These are phyloP conservation scores for Melanostigma gelatinosum DNA, from an alignment of 2,113 vertebrate species.

Conservation along the genomic window DNA sequence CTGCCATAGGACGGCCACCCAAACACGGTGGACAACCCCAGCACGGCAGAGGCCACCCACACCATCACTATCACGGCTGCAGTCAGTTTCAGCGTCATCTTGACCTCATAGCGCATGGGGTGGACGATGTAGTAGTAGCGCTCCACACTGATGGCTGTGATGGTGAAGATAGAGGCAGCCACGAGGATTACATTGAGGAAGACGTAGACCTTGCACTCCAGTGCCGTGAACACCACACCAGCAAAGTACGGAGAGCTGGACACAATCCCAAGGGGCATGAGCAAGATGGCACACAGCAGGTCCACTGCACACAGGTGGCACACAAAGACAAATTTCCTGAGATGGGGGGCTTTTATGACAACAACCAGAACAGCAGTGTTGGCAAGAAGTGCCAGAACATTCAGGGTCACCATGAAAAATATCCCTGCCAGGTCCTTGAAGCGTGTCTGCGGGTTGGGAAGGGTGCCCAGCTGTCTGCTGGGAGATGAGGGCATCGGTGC, in stretches of 20 bases:
- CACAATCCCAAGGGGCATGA: constrained; percentile 92
- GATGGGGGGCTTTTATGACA: constrained; percentile 88
- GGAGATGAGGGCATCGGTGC: constrained; percentile 68
- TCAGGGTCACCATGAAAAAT: constrained; percentile 88
- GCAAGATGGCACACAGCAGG: constrained; percentile 89
- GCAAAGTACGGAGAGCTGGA: constrained; percentile 88
- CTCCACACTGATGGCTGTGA: constrained; percentile 92
- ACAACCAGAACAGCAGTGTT: constrained; percentile 88
- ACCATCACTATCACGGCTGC: constrained; percentile 84
- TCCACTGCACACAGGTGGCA: constrained; percentile 92
- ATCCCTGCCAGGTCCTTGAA: constrained; percentile 85
- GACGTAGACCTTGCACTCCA: constrained; percentile 87
- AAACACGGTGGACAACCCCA: constrained; percentile 84
- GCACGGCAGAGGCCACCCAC: constrained; percentile 85
- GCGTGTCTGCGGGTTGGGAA: constrained; percentile 65
- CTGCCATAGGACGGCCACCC: constrained; percentile 79
- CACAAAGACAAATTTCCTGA: constrained; percentile 91
- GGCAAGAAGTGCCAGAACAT: constrained; percentile 86
- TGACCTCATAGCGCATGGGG: constrained; percentile 91
- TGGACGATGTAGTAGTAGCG: constrained; percentile 94
- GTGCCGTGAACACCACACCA: constrained; percentile 84
- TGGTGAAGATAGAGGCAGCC: constrained; percentile 91
- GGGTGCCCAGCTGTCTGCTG: constrained; percentile 63
- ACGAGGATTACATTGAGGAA: constrained; percentile 90
- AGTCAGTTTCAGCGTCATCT: constrained; percentile 88